Conservation (phyloP, 1,140 invertebrate genomes). For the Nephila pilipes region DNA sequence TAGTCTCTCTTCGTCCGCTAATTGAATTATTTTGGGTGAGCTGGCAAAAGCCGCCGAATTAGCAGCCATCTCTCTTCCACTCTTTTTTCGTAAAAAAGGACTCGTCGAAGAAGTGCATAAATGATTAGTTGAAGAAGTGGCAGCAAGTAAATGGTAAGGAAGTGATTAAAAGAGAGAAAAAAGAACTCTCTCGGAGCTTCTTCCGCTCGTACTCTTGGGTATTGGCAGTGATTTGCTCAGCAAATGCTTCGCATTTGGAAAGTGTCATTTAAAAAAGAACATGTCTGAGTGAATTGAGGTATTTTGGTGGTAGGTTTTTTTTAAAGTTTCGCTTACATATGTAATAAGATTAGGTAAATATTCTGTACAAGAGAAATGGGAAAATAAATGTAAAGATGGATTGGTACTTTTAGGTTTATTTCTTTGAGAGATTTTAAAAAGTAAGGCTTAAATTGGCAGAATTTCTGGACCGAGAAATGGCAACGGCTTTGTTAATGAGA, state of each 20-base stretch:
- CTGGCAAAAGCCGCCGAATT: not conserved
- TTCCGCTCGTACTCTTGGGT: not conserved
- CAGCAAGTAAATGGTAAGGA: conserved; percentile 22
- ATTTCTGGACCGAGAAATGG: too few relatives aligned
- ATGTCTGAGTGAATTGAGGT: not conserved
- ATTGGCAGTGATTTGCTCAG: conserved; percentile 3
- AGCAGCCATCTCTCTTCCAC: not conserved
- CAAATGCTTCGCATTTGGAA: not conserved
- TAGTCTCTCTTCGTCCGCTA: conserved; percentile 30
- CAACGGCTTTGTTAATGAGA: too few relatives aligned
- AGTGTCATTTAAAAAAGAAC: conserved; percentile 5
- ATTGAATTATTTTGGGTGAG: conserved; percentile 63
- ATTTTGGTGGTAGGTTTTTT: not conserved
- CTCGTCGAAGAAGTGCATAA: conserved; percentile 19
- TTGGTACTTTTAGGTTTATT: too few relatives aligned
- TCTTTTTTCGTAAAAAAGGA: not conserved
- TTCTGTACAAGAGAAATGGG: not conserved
- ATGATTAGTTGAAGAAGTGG: conserved; percentile 56
- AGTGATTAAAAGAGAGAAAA: not conserved
- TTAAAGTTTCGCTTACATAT: conserved; percentile 11
- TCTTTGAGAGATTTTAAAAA: not conserved
- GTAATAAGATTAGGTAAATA: conserved; percentile 17
- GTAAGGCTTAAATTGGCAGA: too few relatives aligned
- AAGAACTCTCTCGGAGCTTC: not conserved
- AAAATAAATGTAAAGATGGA: too few relatives aligned